Evolutionary conservation across 2,888 invertebrate species (phyloP).

Genomic region (Drosophila testacea): DNA sequence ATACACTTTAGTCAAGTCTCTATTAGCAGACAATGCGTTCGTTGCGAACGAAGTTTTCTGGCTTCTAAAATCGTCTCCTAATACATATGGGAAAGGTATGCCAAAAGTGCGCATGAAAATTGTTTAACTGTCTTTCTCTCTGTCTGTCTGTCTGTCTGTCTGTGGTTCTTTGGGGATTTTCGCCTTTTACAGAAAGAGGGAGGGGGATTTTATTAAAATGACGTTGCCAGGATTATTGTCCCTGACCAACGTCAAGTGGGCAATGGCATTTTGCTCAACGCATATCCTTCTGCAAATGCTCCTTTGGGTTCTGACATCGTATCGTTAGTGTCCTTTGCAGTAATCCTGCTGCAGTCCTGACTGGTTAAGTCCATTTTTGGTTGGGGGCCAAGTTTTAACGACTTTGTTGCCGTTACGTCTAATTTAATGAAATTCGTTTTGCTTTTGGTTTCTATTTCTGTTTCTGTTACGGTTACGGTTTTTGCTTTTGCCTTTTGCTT

Average conservation of each 20-base stretch:
- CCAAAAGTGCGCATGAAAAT: constrained; percentile 56
- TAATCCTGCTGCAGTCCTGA: constrained; percentile 36
- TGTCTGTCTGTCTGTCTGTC: constrained; percentile 21
- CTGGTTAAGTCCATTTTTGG: constrained; percentile 46
- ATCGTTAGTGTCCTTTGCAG: constrained; percentile 66
- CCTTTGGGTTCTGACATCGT: constrained; percentile 37
- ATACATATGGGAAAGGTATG: constrained; percentile 70
- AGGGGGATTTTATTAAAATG: constrained; percentile 71
- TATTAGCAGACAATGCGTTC: constrained; percentile 76
- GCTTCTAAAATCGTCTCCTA: constrained; percentile 48
- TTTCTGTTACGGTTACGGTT: constrained; percentile 33
- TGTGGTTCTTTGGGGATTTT: constrained; percentile 56
- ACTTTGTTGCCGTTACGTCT: constrained; percentile 81
- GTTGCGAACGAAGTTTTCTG: constrained; percentile 32
- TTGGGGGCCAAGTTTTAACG: constrained; percentile 74
- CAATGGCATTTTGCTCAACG: constrained; percentile 62
- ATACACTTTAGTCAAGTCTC: constrained; percentile 77
- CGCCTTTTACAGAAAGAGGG: constrained; percentile 29
- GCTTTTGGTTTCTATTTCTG: constrained; percentile 53
- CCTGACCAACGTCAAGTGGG: constrained; percentile 62
- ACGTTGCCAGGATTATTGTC: constrained; percentile 38
- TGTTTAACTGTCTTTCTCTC: constrained; percentile 55
- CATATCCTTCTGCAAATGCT: constrained; percentile 50
- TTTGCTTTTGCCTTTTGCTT: constrained; percentile 31
- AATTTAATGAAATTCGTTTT: constrained; percentile 80